Evolutionary conservation across 2,888 invertebrate species (phyloP).

Genomic region (Omphaloscelis lunosa): DNA sequence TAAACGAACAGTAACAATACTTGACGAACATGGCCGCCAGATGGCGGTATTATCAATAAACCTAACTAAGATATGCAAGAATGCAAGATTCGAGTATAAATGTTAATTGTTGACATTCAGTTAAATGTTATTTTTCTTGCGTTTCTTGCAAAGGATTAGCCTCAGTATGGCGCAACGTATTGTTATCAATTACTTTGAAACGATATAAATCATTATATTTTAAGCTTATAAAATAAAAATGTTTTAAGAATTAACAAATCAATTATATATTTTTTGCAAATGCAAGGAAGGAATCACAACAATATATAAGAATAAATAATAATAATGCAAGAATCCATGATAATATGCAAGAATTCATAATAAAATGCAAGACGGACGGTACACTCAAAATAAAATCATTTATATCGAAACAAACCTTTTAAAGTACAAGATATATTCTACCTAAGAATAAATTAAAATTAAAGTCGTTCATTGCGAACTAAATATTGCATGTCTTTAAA

Average conservation of each 20-base stretch:
- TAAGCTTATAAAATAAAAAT: conserved; percentile 17
- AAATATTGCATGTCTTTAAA: conserved; percentile 61
- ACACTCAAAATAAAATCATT: conserved; percentile 44
- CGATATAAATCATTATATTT: conserved; percentile 33
- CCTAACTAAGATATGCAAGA: conserved; percentile 59
- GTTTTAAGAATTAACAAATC: not conserved
- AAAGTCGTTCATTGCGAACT: conserved; percentile 56
- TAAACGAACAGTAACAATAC: conserved; percentile 46
- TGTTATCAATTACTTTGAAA: conserved; percentile 39
- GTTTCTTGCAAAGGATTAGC: conserved; percentile 43
- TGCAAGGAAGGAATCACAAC: not conserved
- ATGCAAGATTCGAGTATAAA: conserved; percentile 42
- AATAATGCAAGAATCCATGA: not conserved
- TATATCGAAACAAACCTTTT: conserved; percentile 22
- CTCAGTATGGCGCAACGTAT: conserved; percentile 51
- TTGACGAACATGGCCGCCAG: conserved; percentile 41
- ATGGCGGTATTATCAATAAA: conserved; percentile 56
- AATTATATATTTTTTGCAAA: conserved; percentile 1
- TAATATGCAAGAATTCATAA: conserved; percentile 24
- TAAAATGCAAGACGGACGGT: conserved; percentile 25
- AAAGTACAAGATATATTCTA: conserved; percentile 50
- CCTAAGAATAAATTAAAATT: conserved; percentile 61
- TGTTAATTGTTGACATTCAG: conserved; percentile 24
- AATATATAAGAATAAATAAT: not conserved
- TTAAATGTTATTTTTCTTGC: conserved; percentile 37